Evolutionary conservation across 2,113 vertebrate genomes (phyloP).

Genomic region (Cranoglanis bouderius): DNA sequence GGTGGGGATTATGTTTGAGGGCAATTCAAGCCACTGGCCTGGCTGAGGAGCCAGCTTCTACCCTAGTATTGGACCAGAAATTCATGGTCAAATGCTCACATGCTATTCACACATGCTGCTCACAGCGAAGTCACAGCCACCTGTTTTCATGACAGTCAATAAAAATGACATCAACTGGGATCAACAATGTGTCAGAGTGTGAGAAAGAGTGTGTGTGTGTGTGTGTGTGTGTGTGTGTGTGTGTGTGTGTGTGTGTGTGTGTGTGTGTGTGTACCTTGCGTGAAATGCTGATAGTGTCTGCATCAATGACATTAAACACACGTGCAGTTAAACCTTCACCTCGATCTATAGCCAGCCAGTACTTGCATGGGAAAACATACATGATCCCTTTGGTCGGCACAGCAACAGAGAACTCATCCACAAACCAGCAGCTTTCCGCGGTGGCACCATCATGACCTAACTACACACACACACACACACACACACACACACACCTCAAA

Average conservation of each 20-base stretch:
- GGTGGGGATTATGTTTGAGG: neutral
- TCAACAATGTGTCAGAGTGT: neutral
- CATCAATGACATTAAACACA: constrained; percentile 88
- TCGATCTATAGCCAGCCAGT: constrained; percentile 96
- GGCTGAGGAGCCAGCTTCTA: neutral
- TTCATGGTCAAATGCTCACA: neutral
- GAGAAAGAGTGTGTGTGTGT: neutral
- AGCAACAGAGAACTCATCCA: constrained; percentile 84
- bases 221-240: neutral
- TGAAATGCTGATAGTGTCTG: constrained; percentile 80
- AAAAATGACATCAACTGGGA: neutral
- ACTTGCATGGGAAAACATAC: constrained; percentile 88
- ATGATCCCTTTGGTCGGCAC: constrained; percentile 92
- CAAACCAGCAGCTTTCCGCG: constrained; percentile 95
- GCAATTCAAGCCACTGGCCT: neutral
- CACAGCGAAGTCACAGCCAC: neutral
- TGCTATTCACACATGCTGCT: neutral
- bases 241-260: neutral
- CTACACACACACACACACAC: constrained; percentile 66
- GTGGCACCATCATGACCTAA: constrained; percentile 92
- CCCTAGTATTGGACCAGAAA: neutral
- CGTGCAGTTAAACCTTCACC: constrained; percentile 89
- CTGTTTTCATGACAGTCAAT: neutral
- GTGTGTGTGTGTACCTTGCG: constrained; percentile 76
- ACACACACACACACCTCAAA: constrained; percentile 19